phyloP scores from a whole-genome alignment of 2,113 vertebrate species.

The Labeo rohita region DNA sequence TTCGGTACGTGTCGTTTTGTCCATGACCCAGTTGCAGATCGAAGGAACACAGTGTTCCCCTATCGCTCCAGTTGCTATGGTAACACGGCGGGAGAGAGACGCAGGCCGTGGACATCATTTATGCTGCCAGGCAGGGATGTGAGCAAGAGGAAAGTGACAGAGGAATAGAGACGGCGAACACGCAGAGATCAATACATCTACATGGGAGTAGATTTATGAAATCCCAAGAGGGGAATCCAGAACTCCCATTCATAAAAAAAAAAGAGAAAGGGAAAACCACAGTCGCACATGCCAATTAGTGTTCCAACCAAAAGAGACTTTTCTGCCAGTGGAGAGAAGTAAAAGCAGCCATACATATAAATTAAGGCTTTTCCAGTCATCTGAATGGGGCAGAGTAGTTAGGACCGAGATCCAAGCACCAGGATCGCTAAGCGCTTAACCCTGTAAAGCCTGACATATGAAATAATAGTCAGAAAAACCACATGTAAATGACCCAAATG shows the following conservation, averaged over 20 bases:
- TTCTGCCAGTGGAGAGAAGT: constrained; percentile 17
- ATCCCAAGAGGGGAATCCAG: constrained; percentile 15
- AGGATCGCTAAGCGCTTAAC: background rate
- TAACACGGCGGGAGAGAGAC: constrained; percentile 78
- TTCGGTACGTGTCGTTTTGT: constrained; percentile 61
- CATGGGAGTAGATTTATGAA: constrained; percentile 15
- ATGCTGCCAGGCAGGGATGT: constrained; percentile 52
- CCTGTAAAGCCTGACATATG: background rate
- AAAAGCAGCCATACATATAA: constrained; percentile 33
- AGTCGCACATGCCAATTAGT: constrained; percentile 23
- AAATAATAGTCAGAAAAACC: background rate
- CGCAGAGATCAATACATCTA: constrained; percentile 41
- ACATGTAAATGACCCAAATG: too few relatives aligned
- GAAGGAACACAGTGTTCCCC: constrained; percentile 73
- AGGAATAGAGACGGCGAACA: constrained; percentile 41
- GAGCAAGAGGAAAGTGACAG: constrained; percentile 46
- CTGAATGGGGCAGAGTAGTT: constrained; percentile 34
- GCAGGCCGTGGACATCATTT: constrained; percentile 71
- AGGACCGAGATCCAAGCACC: background rate
- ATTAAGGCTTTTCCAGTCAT: constrained; percentile 35
- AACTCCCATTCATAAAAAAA: constrained; percentile 27
- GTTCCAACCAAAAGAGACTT: constrained; percentile 28
- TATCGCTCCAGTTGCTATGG: constrained; percentile 79
- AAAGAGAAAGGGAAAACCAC: background rate
- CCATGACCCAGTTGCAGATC: constrained; percentile 78